Conservation (phyloP, 2,797 vertebrate genomes). For the Hippoglossus hippoglossus region DNA sequence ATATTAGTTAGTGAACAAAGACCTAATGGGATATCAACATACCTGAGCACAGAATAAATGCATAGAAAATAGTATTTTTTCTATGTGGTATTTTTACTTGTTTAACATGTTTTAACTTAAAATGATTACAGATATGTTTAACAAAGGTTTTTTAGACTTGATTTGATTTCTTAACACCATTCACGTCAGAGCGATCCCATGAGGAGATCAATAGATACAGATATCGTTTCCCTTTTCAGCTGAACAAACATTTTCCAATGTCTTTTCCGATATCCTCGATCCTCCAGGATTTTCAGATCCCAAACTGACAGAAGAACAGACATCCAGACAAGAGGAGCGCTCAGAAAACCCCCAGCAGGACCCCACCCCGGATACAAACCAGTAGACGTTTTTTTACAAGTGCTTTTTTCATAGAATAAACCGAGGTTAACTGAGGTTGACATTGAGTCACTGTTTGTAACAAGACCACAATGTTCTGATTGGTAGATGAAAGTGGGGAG, state of each 20-base stretch:
- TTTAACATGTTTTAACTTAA: too few species aligned
- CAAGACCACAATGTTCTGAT: constrained; percentile 29
- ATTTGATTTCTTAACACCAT: constrained; percentile 64
- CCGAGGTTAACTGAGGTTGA: constrained; percentile 30
- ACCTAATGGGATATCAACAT: not conserved
- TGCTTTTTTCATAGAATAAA: constrained; percentile 14
- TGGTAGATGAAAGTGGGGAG: not conserved
- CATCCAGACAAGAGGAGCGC: constrained; percentile 78
- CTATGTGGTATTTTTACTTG: too few species aligned
- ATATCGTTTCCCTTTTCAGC: constrained; percentile 42
- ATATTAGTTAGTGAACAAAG: not conserved
- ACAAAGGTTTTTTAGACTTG: not conserved
- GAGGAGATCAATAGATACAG: constrained; percentile 33
- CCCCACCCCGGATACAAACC: constrained; percentile 47
- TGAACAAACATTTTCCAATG: constrained; percentile 45
- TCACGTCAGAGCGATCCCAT: constrained; percentile 54
- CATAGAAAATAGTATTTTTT: too few species aligned
- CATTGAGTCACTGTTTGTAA: constrained; percentile 47
- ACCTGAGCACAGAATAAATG: too few species aligned
- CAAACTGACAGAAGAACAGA: constrained; percentile 84
- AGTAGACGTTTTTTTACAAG: constrained; percentile 44
- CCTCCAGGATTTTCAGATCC: constrained; percentile 88
- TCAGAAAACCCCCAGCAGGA: constrained; percentile 59
- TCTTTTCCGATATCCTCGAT: constrained; percentile 49
- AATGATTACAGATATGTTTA: too few species aligned